Evolutionary conservation across 53 echinoderm and acorn worm species (phyloP), one percentile per base, ranked within the genome.

Genomic region (Mesocentrotus franciscanus): DNA sequence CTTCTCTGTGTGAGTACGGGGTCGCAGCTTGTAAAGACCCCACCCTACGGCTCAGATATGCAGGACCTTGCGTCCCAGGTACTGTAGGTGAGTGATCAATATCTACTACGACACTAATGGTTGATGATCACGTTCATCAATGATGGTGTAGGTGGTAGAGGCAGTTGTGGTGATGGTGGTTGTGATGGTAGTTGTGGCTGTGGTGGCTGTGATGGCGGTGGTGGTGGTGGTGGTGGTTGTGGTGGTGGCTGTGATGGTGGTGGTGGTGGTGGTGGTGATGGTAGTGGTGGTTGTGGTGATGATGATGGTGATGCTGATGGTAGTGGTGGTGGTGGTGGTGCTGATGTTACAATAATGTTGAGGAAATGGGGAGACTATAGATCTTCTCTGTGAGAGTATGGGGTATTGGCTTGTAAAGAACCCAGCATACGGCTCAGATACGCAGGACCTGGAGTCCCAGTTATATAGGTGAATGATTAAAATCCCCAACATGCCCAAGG

Each of bases 1-100:
- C 96, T 9, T 96, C 96, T 36, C 75, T 96, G 22, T 96, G 96
- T 75, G 92, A 95, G 61, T 96, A 96, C 92, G 85, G 92, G 42
- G 85, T 96, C 15, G 96, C 95, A 26, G 42, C 95, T 26, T 96
- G 96, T 55, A 96, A 92, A 36, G 90, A 96, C 93, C 84, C 87
- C 49, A 96, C 76, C 93, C 68, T 96, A 18, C 85, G 55, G 12
- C 94, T 92, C 42, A 93, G 87, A 74, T 96, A 95, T 60, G 59
- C 92, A 42, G 96, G 96, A 58, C 96, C 96, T 8, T 96, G 96
- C 55, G 92, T 96, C n/a, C 85, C 71, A 24, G 90, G 92, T 18
- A 87, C 92, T 2, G 57, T 70, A 35, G 96, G 96, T 96, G 66
- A 84, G 84, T 93, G 27, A 76, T 76, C 29, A 75, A 10, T 27